phyloP scores from a whole-genome alignment of 2,888 invertebrate species.

The Drosophila anceps region DNA sequence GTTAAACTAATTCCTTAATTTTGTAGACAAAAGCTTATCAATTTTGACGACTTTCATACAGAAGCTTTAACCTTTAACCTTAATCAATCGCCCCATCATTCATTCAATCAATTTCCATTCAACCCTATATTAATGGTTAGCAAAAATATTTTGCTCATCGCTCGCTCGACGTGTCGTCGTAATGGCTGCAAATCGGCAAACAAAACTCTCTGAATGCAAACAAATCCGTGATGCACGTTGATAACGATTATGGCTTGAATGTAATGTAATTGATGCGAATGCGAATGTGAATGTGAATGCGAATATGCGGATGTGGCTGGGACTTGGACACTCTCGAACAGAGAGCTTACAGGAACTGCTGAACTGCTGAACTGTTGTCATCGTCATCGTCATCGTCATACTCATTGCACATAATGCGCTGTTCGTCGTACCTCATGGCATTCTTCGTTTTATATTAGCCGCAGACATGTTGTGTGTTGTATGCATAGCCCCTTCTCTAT shows the following conservation, averaged over 20 bases:
- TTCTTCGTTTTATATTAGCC: constrained; percentile 80
- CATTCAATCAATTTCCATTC: too few relatives aligned
- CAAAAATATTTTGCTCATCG: background rate
- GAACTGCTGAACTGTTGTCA: constrained; percentile 19
- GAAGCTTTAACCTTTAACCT: background rate
- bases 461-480: constrained; percentile 70
- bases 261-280: constrained; percentile 38
- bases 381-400: constrained; percentile 35
- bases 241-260: constrained; percentile 68
- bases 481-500: background rate
- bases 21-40: too few relatives aligned
- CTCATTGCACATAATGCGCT: constrained; percentile 44
- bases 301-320: constrained; percentile 17
- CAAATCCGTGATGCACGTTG: constrained; percentile 68
- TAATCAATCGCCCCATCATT: background rate
- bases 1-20: too few relatives aligned
- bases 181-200: constrained; percentile 66
- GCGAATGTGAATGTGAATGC: constrained; percentile 13
- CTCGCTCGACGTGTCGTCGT: background rate
- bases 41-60: background rate
- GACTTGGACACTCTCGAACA: constrained; percentile 11
- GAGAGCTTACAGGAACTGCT: constrained; percentile 14
- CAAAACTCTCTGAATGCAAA: constrained; percentile 69
- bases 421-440: constrained; percentile 64
- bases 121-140: background rate